Conservation (phyloP, 2,888 invertebrate species). For the Invenusta paracnida region DNA sequence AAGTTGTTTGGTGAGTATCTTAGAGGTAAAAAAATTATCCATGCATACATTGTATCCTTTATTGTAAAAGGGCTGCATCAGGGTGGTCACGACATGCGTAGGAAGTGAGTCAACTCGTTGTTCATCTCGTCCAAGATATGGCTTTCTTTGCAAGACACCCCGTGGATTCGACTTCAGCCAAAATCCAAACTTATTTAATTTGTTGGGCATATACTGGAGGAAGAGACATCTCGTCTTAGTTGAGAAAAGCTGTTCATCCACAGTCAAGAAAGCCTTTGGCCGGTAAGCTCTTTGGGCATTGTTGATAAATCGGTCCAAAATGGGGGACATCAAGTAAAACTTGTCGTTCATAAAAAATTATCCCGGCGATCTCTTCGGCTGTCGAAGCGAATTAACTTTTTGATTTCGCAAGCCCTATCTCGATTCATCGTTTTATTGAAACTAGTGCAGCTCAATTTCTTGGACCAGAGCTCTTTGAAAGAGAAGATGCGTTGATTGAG, state of each 20-base stretch:
- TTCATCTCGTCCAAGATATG: background rate
- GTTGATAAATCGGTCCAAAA: background rate
- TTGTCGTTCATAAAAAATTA: background rate
- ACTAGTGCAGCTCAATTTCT: background rate
- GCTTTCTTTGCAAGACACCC: background rate
- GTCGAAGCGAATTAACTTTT: background rate
- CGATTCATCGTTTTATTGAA: background rate
- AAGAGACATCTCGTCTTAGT: background rate
- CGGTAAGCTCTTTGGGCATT: background rate
- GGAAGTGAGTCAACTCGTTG: background rate
- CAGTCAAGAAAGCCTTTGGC: background rate
- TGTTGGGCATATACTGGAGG: background rate
- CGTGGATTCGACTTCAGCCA: background rate
- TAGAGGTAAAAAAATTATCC: background rate
- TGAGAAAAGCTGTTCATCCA: background rate
- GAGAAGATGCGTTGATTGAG: background rate
- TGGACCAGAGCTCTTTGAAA: background rate
- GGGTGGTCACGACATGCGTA: background rate
- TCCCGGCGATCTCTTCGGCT: too few relatives aligned
- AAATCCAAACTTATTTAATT: background rate
- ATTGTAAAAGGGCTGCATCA: background rate
- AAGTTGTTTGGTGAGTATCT: background rate
- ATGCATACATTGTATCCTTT: background rate
- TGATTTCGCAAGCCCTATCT: background rate
- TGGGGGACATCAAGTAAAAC: background rate